phyloP scores from a whole-genome alignment of 2,888 invertebrate genomes.

The Amphipoea oculea region DNA sequence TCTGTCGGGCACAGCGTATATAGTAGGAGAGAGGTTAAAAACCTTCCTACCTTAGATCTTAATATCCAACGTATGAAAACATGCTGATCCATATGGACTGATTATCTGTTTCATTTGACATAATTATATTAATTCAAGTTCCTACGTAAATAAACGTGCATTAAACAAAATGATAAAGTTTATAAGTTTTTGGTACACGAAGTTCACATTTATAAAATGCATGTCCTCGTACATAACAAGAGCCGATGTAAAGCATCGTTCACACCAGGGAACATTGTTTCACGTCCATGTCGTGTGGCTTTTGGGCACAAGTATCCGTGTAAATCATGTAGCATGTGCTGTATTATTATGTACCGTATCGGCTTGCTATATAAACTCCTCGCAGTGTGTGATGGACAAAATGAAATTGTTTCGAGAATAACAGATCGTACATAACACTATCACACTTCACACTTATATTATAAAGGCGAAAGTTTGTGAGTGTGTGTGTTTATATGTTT shows the following conservation, averaged over 20 bases:
- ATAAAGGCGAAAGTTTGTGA: no score
- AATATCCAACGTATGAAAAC: no score
- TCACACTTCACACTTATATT: no score
- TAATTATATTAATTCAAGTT: no score
- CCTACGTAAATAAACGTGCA: no score
- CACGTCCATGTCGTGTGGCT: conserved; percentile 39
- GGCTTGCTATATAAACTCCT: neutral
- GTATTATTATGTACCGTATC: conserved; percentile 3
- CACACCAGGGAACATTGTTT: conserved; percentile 45
- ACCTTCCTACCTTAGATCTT: neutral
- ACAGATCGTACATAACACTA: neutral
- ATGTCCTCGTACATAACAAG: neutral
- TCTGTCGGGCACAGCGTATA: no score
- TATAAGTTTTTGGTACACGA: neutral
- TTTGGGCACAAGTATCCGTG: conserved; percentile 30
- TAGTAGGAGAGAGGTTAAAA: no score
- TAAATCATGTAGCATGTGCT: conserved; percentile 48
- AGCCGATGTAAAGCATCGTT: conserved; percentile 32
- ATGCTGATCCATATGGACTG: neutral
- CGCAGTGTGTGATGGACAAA: neutral
- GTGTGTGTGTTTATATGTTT: no score
- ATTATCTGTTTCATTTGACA: neutral
- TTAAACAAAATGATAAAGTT: no score
- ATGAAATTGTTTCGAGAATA: neutral
- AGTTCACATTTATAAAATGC: conserved; percentile 17